Evolutionary conservation across 1,140 invertebrate genomes (phyloP).

Genomic region (Polypedilum pembai): DNA sequence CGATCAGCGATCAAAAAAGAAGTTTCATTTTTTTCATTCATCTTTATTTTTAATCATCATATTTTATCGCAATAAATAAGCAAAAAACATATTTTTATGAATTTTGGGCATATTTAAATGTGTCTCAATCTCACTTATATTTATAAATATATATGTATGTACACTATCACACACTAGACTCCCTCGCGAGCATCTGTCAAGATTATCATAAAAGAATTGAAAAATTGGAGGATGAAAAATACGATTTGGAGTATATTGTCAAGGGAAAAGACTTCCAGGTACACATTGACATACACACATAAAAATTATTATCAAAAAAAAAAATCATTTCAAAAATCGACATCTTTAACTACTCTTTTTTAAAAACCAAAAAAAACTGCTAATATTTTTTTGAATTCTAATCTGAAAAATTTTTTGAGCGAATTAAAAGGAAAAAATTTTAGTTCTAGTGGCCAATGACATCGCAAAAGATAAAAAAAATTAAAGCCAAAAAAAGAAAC

Average conservation of each 20-base stretch:
- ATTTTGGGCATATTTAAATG: too few relatives aligned
- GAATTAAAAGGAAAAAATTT: conserved; percentile 31
- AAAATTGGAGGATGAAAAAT: conserved; percentile 89
- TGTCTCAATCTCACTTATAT: too few relatives aligned
- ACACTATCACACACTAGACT: conserved; percentile 47
- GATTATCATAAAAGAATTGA: conserved; percentile 81
- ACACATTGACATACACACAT: conserved; percentile 38
- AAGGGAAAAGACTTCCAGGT: conserved; percentile 97
- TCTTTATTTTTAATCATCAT: too few relatives aligned
- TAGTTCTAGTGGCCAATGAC: conserved; percentile 25
- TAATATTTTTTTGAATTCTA: conserved; percentile 36
- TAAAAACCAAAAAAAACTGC: conserved; percentile 33
- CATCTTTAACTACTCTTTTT: conserved; percentile 32
- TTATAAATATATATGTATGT: conserved; percentile 29
- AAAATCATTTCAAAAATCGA: not conserved
- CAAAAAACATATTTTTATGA: too few relatives aligned
- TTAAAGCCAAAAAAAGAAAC: conserved; percentile 22
- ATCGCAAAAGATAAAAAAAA: conserved; percentile 25
- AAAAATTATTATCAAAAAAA: conserved; percentile 20
- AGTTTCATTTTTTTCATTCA: too few relatives aligned
- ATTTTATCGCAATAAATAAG: too few relatives aligned
- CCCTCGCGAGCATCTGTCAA: conserved; percentile 72
- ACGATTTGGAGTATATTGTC: conserved; percentile 96
- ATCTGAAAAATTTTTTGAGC: conserved; percentile 29
- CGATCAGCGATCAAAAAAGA: too few relatives aligned